These are phyloP conservation scores for Phortica variegata DNA, from an alignment of 1,140 invertebrate species.

Conservation along the genomic window DNA sequence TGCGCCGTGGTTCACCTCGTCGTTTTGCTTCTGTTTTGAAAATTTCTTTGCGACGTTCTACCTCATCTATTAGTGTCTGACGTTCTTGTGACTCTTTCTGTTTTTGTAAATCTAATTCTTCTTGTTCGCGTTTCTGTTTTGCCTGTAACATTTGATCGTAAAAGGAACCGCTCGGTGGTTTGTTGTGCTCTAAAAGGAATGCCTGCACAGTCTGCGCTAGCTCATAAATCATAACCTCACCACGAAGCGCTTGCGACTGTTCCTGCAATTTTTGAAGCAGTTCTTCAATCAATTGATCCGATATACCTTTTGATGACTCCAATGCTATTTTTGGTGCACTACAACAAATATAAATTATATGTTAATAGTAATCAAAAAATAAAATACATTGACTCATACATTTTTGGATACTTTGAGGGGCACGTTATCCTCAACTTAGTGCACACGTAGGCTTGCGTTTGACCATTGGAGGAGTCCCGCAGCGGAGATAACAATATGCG, in stretches of 20 bases:
- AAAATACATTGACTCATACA: conserved; percentile 59
- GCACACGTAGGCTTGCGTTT: conserved; percentile 63
- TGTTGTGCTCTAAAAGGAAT: conserved; percentile 72
- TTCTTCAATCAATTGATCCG: conserved; percentile 62
- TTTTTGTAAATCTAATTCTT: conserved; percentile 62
- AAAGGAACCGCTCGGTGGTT: conserved; percentile 72
- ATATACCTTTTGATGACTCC: conserved; percentile 65
- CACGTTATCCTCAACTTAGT: conserved; percentile 72
- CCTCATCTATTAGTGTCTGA: conserved; percentile 47
- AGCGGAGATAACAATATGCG: conserved; percentile 67
- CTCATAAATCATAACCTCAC: conserved; percentile 78
- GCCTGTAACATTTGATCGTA: conserved; percentile 80
- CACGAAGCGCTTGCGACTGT: conserved; percentile 62
- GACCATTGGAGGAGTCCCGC: conserved; percentile 64
- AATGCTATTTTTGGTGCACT: conserved; percentile 47
- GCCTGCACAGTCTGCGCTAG: conserved; percentile 67
- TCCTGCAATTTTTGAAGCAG: conserved; percentile 63
- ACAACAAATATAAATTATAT: neutral
- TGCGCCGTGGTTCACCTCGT: conserved; percentile 40
- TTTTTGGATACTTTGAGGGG: conserved; percentile 69
- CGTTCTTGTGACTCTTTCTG: conserved; percentile 59
- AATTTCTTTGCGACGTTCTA: conserved; percentile 53
- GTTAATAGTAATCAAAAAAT: conserved; percentile 3
- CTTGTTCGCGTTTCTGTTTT: conserved; percentile 64
- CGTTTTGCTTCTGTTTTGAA: conserved; percentile 47